Base-by-base conservation (phyloP, 1,140 invertebrate genomes). In the Acromyrmex echinatior region DNA sequence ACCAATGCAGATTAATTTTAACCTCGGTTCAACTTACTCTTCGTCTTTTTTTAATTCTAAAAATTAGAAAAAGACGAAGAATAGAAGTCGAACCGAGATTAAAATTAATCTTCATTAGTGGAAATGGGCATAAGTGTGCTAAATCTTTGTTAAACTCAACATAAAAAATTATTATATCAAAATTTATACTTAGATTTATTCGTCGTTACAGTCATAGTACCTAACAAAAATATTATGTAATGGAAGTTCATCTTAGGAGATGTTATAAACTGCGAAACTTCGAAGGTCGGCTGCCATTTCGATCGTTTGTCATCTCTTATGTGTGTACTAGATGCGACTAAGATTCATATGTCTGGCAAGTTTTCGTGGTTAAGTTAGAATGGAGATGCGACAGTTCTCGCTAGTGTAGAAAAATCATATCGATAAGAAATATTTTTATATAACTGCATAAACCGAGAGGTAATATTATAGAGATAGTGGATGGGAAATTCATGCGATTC, bases 251-350 rank as follows among this genome's bases (percentile, higher is more conserved):
- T 73, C 39, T 62, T 68, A 14, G 0, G 14, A 31, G 56, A 60
- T 35, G 28, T 62, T 74, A 62, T 68, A 63, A 74, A 84, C 70
- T 62, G 70, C 56, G 70, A 84, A 76, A 84, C 56, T 84, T 84
- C 39, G 39, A 84, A 84, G 28, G 70, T 74, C 56, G 56, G n/a
- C 53, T 84, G 70, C 74, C 70, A 76, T 74, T 49, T 63, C 14
- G 68, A 7, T 84, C 70, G 70, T 76, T 84, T 49, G 56, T 82
- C 68, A 74, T 18, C 18, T 58, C 45, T 74, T 31, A 21, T n/a
- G 14, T 31, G 25, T 39, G 28, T 62, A 51, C n/a, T 25, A 63
- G 56, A 35, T n/a, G n/a, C 80, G 56, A 76, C 51, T 62, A 84
- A 84, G 70, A 76, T 76, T 62, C 28, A 84, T 76, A 56, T 51